phyloP scores from a whole-genome alignment of 2,113 vertebrate genomes.

The Piprites chloris region DNA sequence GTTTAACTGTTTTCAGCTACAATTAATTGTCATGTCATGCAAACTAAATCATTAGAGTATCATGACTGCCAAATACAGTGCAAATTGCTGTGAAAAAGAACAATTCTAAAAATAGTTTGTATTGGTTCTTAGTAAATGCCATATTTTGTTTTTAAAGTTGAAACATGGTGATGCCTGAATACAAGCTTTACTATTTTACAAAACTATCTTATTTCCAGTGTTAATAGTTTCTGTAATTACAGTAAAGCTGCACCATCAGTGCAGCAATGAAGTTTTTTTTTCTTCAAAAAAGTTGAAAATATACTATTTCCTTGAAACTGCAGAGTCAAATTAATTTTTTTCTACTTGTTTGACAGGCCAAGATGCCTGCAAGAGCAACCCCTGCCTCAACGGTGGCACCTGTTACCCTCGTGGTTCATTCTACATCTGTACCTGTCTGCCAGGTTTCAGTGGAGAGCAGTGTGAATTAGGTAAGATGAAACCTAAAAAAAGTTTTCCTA shows the following conservation, averaged over 20 bases:
- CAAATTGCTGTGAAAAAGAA: slow-evolving; percentile 12
- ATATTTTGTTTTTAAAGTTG: not conserved
- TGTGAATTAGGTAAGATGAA: slow-evolving; percentile 88
- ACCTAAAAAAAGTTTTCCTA: not conserved
- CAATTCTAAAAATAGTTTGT: slow-evolving; percentile 33
- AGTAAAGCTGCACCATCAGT: not conserved
- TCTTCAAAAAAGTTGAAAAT: not conserved
- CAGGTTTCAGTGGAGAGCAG: slow-evolving; percentile 86
- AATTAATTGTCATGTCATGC: slow-evolving; percentile 79
- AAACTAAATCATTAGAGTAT: slow-evolving; percentile 74
- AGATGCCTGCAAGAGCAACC: slow-evolving; percentile 81
- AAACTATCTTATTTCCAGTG: not conserved
- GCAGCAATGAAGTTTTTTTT: not conserved
- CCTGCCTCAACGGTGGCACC: slow-evolving; percentile 88
- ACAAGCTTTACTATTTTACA: slow-evolving; percentile 30
- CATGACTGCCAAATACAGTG: slow-evolving; percentile 46
- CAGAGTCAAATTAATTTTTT: not conserved
- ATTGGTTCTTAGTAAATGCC: not conserved
- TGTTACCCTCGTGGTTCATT: slow-evolving; percentile 81
- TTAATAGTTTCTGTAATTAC: not conserved
- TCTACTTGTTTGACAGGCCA: slow-evolving; percentile 72
- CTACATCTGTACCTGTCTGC: slow-evolving; percentile 85
- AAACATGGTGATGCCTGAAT: slow-evolving; percentile 13
- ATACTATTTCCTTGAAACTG: not conserved
- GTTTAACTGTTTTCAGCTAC: slow-evolving; percentile 76